Evolutionary conservation across 2,113 vertebrate species (phyloP), one percentile per base, ranked within the genome.

Genomic region (Chaenocephalus aceratus): DNA sequence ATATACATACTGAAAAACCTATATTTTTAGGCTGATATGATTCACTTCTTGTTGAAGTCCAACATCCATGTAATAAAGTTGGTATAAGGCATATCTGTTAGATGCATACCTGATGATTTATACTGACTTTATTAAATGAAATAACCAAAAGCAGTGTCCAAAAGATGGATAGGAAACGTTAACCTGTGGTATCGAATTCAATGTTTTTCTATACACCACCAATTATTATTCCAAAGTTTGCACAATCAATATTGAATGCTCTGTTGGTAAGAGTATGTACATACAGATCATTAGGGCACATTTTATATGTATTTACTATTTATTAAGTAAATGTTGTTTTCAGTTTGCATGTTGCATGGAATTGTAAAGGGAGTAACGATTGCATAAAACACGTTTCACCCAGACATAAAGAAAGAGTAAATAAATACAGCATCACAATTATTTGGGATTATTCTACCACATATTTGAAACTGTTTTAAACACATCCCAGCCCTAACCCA

Each of bases 221-320:
- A 30, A 30, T 30, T 30, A 30, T 61, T 64, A 46, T 59, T 82
- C 86, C 66, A 63, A 46, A 70, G 34, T 73, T 66, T 72, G 26
- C 41, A 54, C 8, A 34, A 21, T 34, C 26, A 53, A 46, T 76
- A 62, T 53, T 41, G 66, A 62, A 75, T 21, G 30, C 46, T 51
- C 44, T 7, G 58, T 75, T 63, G 18, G 11, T 48, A 9, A 21
- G 44, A 64, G 52, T 10, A 36, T 13, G 75, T 64, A 88, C 85
- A 82, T 52, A 5, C 23, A n/a, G 56, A 46, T 30, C 45, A 26
- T 57, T 60, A 3, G 36, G 30, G 30, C 36, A n/a, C 18, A 41
- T 71, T 63, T 67, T 5, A 58, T 7, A 36, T 36, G 36, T 36
- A 21, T 21, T 21, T 21, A 21, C 21, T 21, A 41, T 41, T 41